Evolutionary conservation across 2,113 vertebrate genomes (phyloP).

Genomic region (Sturnus vulgaris): DNA sequence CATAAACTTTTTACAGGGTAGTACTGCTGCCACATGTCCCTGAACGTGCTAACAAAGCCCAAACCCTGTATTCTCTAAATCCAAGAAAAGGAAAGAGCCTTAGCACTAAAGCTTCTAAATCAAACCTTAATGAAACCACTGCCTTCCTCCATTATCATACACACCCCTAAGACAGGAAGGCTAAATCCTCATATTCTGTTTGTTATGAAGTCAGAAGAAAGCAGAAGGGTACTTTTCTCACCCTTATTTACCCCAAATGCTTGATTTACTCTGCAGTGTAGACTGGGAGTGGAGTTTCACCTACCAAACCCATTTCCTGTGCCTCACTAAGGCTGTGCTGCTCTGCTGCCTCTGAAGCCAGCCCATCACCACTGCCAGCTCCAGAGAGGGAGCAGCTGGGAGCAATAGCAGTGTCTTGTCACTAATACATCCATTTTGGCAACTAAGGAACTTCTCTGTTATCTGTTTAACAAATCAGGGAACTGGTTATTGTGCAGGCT

Average conservation of each 20-base stretch:
- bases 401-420: neutral
- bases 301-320: neutral
- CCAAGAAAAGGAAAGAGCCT: neutral
- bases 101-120: neutral
- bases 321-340: neutral
- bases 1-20: neutral
- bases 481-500: neutral
- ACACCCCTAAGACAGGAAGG: neutral
- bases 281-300: neutral
- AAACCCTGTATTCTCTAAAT: neutral
- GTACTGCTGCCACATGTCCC: neutral
- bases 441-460: neutral
- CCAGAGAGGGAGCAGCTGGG: neutral
- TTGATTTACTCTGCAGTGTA: neutral
- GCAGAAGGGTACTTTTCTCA: neutral
- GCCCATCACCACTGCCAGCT: neutral
- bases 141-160: neutral
- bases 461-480: neutral
- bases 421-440: neutral
- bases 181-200: neutral
- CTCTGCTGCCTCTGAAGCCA: neutral
- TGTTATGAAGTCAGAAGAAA: neutral
- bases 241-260: neutral
- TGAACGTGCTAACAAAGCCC: rapidly evolving
- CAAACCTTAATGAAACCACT: neutral